Conservation (phyloP, 2,888 invertebrate genomes). For the Dysmachus trigonus region DNA sequence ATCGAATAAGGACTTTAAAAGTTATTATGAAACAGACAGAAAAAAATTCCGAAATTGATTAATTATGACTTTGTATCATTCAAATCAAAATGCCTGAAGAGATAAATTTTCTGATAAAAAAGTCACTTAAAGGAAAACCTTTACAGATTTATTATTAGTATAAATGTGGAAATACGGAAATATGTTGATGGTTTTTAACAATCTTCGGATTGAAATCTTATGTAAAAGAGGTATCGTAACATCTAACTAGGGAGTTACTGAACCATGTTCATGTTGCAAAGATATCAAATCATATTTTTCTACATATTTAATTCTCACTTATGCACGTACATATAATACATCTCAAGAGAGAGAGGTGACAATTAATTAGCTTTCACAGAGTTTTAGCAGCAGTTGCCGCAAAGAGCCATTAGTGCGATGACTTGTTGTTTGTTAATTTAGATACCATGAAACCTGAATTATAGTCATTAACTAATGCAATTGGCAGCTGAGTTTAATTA, state of each 20-base stretch:
- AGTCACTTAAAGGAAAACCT: too few species aligned
- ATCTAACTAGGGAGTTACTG: background rate
- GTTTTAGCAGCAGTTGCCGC: background rate
- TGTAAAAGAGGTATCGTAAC: background rate
- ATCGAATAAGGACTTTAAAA: too few species aligned
- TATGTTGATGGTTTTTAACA: background rate
- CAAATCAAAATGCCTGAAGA: too few species aligned
- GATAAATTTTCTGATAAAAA: too few species aligned
- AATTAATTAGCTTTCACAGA: background rate
- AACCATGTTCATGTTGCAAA: background rate
- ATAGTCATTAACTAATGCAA: constrained; percentile 44
- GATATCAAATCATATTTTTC: background rate
- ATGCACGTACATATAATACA: background rate
- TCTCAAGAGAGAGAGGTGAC: background rate
- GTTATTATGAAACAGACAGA: too few species aligned
- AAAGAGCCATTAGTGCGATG: constrained; percentile 25
- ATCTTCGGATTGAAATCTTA: background rate
- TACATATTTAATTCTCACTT: background rate
- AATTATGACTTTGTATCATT: too few species aligned
- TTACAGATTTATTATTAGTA: background rate
- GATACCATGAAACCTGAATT: constrained; percentile 19
- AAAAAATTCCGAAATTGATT: too few species aligned
- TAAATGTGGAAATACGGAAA: too few species aligned
- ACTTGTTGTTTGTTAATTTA: constrained; percentile 43
- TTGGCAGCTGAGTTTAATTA: constrained; percentile 41